phyloP scores from a whole-genome alignment of 2,113 vertebrate genomes.

The cattle (Bos taurus) region DNA sequence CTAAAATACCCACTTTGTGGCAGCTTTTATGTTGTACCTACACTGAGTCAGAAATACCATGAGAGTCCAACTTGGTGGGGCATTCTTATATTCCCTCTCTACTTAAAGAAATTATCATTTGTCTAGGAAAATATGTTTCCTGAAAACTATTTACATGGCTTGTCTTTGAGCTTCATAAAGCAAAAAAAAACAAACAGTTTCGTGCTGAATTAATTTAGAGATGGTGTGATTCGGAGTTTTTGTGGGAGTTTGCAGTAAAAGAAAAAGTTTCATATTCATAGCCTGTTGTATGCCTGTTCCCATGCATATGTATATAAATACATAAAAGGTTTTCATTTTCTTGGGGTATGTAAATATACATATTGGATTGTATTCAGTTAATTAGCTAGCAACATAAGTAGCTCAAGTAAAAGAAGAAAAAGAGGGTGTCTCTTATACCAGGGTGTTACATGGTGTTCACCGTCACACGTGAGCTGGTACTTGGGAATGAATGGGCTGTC shows the following conservation, averaged over 20 bases:
- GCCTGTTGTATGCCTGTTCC: fast-evolving
- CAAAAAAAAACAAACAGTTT: background rate
- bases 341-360: background rate
- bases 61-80: background rate
- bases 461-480: background rate
- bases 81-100: background rate
- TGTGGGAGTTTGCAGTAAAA: background rate
- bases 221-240: background rate
- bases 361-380: background rate
- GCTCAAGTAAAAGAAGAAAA: background rate
- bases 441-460: background rate
- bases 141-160: background rate
- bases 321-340: background rate
- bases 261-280: background rate
- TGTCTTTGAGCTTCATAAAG: background rate
- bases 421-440: background rate
- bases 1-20: background rate
- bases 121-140: background rate
- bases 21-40: background rate
- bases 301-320: background rate
- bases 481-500: background rate
- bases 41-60: background rate
- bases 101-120: background rate
- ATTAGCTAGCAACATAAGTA: background rate
- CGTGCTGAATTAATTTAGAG: background rate